Conservation (phyloP, 2,113 vertebrate species). For the Epinephelus fuscoguttatus region DNA sequence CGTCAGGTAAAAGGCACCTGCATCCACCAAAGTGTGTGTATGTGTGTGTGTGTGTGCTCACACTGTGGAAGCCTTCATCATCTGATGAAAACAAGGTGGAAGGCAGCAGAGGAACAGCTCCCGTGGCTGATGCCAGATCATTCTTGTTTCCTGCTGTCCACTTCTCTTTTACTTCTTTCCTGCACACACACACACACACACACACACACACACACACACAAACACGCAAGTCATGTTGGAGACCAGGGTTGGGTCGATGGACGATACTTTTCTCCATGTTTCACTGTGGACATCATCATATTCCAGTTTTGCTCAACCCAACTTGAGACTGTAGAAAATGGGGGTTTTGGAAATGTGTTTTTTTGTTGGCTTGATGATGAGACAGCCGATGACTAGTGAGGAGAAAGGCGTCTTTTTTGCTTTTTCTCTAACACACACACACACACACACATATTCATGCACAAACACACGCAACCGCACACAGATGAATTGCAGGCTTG, state of each 20-base stretch:
- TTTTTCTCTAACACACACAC: not conserved
- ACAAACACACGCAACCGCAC: not conserved
- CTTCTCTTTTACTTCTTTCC: constrained; percentile 1
- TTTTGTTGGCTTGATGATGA: constrained; percentile 6
- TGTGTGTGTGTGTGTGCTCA: not conserved
- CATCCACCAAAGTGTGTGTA: not conserved
- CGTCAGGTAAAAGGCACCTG: constrained; percentile 40
- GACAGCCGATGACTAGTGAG: constrained; percentile 2
- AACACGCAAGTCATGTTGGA: not conserved
- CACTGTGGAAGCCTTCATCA: constrained; percentile 16
- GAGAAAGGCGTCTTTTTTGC: not conserved
- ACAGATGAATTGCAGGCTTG: constrained; percentile 24
- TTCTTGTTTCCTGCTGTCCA: constrained; percentile 21
- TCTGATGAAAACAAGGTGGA: constrained; percentile 18
- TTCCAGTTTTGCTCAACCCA: too few relatives aligned
- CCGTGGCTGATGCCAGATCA: not conserved
- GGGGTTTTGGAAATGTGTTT: not conserved
- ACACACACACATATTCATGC: not conserved
- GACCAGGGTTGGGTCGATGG: not conserved
- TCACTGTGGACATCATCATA: too few relatives aligned
- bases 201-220: not conserved
- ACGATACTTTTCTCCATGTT: too few relatives aligned
- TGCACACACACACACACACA: not conserved
- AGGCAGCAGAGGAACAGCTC: not conserved
- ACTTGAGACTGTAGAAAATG: not conserved